phyloP scores from a whole-genome alignment of 2,797 vertebrate genomes.

The Micropoecilia bifurca region DNA sequence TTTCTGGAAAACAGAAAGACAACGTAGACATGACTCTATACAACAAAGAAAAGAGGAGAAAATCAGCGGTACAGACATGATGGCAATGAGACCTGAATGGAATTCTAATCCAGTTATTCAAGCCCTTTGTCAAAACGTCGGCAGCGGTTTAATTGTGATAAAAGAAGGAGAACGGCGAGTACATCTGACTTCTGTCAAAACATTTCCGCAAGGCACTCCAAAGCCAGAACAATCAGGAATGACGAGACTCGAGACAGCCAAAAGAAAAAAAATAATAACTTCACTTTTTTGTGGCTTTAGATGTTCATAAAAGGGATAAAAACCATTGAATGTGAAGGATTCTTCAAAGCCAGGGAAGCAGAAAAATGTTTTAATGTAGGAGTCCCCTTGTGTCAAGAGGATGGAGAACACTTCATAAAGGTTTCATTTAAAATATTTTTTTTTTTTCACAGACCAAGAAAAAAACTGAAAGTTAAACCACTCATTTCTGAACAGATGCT shows the following conservation, averaged over 20 bases:
- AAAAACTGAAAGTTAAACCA: conserved; percentile 6
- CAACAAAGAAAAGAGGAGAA: background rate
- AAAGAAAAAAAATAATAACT: background rate
- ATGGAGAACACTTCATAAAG: background rate
- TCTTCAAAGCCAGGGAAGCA: conserved; percentile 11
- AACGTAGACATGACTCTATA: background rate
- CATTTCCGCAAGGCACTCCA: background rate
- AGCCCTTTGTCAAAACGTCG: background rate
- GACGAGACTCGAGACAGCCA: background rate
- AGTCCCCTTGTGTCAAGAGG: background rate
- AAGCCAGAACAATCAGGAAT: background rate
- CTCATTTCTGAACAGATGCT: background rate
- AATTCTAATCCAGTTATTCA: background rate
- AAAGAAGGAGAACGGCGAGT: background rate
- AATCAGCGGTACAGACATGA: background rate
- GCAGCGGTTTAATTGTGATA: background rate
- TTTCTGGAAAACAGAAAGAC: conserved; percentile 78
- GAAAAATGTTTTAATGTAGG: conserved; percentile 11
- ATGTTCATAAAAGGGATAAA: background rate
- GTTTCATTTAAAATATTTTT: background rate
- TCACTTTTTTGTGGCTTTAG: background rate
- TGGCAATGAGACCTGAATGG: background rate
- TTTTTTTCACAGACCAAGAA: background rate
- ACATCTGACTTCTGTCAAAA: conserved; percentile 7
- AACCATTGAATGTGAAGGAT: background rate